Evolutionary conservation across 2,888 invertebrate genomes (phyloP).

Genomic region (Scaptomyza caliginosa): DNA sequence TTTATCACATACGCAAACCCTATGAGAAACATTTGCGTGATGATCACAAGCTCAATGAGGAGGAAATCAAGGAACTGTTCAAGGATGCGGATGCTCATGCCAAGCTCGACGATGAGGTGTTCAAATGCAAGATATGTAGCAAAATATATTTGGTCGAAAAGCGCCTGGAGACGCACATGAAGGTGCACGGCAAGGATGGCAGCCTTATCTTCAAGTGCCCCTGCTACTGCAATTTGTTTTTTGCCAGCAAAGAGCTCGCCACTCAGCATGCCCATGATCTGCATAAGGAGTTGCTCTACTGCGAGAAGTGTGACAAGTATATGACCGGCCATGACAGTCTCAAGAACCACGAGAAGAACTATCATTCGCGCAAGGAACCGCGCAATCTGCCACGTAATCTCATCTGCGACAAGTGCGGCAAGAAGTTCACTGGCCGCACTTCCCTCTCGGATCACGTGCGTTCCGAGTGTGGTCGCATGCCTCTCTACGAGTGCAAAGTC

Average conservation of each 20-base stretch:
- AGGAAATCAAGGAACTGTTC: constrained; percentile 76
- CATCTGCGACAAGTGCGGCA: constrained; percentile 83
- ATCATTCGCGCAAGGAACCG: constrained; percentile 64
- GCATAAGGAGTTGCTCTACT: constrained; percentile 84
- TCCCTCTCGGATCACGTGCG: constrained; percentile 84
- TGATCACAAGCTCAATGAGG: constrained; percentile 75
- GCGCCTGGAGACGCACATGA: constrained; percentile 79
- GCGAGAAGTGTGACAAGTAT: constrained; percentile 84
- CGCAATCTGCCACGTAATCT: constrained; percentile 79
- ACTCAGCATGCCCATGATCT: constrained; percentile 82
- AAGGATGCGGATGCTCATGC: constrained; percentile 71
- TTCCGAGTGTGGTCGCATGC: constrained; percentile 84
- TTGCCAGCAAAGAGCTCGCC: constrained; percentile 83
- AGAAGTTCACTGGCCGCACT: constrained; percentile 83
- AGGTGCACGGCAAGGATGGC: constrained; percentile 81
- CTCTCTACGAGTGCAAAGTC: constrained; percentile 82
- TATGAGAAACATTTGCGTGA: constrained; percentile 81
- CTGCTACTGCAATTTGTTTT: constrained; percentile 83
- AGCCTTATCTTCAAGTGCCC: constrained; percentile 83
- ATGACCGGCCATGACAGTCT: constrained; percentile 84
- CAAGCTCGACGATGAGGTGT: constrained; percentile 73
- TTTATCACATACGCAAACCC: constrained; percentile 82
- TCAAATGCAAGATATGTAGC: constrained; percentile 81
- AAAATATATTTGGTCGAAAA: constrained; percentile 81
- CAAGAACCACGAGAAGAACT: constrained; percentile 83